Evolutionary conservation across 2,797 vertebrate species (phyloP), one percentile per base, ranked within the genome.

Genomic region (Triplophysa bombifrons): DNA sequence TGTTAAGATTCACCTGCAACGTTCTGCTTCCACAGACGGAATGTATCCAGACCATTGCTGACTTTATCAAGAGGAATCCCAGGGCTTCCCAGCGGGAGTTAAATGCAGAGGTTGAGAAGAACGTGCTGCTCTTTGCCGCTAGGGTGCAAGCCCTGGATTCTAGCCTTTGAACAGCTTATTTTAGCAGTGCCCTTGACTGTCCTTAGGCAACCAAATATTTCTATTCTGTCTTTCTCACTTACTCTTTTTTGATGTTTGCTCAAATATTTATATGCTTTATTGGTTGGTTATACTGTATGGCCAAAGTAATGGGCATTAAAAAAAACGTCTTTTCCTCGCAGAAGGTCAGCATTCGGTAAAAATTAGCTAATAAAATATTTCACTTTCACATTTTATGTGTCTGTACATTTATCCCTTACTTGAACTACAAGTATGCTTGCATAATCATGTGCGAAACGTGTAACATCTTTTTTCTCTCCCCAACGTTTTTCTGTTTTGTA

Each of bases 111-210:
- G 91, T 94, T 84, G 84, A 93, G 88, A 92, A 90, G 71, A 89
- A 90, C 1, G 91, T 95, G 9, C 70, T 91, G 82, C 12, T 92
- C 0, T 95, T 95, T 46, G 93, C 94, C 0, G 86, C 90, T 0
- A 90, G 76, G 7, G 91, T 95, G 41, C 84, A 86, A 74, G 88
- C 90, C 25, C 78, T 94, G 72, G 89, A 93, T 19, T 76, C 65
- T 0, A 51, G 83, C 0, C 6, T 92, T 81, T 92, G 82, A 92
- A 41, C 27, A 60, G 6, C 9, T 58, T 48, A 16, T 9, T 13
- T 14, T 8, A 41, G 10, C 41, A 10, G 11, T 22, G 58, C 34
- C 22, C 19, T 64, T 61, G 11, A 73, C 13, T 60, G 27, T 38
- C 74, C n/a, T 20, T 10, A 17, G 19, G n/a, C 34, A 38, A 34